Percentiles rank a stretch among this genome's conserved stretches.
These are phyloP conservation scores for Acheta domesticus DNA, from an alignment of 2,888 invertebrate genomes.

Conservation along the genomic window DNA sequence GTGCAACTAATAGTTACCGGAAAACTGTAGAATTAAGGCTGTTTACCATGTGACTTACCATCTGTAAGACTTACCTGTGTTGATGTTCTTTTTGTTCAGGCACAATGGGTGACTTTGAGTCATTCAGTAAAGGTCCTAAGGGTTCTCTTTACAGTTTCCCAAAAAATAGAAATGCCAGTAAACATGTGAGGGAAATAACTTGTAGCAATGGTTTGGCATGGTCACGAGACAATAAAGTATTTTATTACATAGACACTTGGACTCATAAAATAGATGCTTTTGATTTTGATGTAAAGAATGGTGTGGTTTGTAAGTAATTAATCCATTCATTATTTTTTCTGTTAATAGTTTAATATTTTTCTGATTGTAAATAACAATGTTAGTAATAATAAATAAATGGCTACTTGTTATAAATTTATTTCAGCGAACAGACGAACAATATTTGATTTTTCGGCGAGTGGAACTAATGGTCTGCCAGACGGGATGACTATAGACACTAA, in stretches of 20 bases:
- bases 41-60: no score
- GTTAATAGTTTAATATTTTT: background rate
- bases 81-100: constrained; percentile 45
- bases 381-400: background rate
- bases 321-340: constrained; percentile 25
- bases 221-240: constrained; percentile 61
- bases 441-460: constrained; percentile 53
- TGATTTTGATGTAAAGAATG: constrained; percentile 67
- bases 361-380: background rate
- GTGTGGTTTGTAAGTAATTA: constrained; percentile 58
- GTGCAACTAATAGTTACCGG: no score
- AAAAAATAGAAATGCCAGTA: constrained; percentile 31
- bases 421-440: constrained; percentile 57
- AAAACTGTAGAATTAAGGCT: no score
- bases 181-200: constrained; percentile 48
- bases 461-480: constrained; percentile 58
- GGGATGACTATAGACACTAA: constrained; percentile 78
- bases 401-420: background rate
- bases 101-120: constrained; percentile 57
- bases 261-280: constrained; percentile 64
- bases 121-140: constrained; percentile 51
- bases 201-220: constrained; percentile 79
- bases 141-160: constrained; percentile 48
- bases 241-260: constrained; percentile 73
- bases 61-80: no score